These are phyloP conservation scores for Byasa hedistus DNA, from an alignment of 2,888 invertebrate genomes.

Conservation along the genomic window DNA sequence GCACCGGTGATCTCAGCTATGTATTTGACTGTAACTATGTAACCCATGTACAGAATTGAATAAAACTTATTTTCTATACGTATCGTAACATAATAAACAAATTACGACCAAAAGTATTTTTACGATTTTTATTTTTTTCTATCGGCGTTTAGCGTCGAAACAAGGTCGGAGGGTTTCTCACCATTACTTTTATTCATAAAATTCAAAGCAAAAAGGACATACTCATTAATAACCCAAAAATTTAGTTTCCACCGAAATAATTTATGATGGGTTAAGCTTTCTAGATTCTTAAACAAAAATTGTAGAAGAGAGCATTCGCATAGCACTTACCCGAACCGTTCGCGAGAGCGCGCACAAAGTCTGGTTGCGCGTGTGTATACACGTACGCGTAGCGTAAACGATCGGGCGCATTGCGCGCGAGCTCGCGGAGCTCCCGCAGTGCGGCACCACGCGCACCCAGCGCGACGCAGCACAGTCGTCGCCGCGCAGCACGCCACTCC, in stretches of 20 bases:
- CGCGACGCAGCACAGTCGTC: constrained; percentile 86
- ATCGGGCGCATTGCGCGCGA: constrained; percentile 84
- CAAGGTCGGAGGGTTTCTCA: no score
- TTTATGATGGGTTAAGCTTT: no score
- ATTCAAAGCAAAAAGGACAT: no score
- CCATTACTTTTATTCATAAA: no score
- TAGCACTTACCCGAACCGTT: constrained; percentile 68
- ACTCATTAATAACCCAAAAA: no score
- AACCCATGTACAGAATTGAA: constrained; percentile 40
- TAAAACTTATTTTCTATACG: no score
- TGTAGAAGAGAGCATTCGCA: no score
- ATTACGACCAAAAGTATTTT: constrained; percentile 40
- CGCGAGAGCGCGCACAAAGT: constrained; percentile 88
- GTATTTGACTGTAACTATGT: constrained; percentile 41
- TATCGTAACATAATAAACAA: no score
- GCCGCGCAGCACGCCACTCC: constrained; percentile 86
- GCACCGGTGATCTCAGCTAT: constrained; percentile 42
- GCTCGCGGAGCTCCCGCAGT: constrained; percentile 69
- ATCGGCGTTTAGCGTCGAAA: constrained; percentile 38
- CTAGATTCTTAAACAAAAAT: no score
- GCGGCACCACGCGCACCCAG: constrained; percentile 82
- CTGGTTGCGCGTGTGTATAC: constrained; percentile 87
- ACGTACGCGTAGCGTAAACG: constrained; percentile 93
- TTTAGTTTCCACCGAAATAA: no score
- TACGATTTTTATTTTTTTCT: constrained; percentile 39